phyloP scores from a whole-genome alignment of 2,797 vertebrate genomes.

The Odontamblyopus lacepedii region DNA sequence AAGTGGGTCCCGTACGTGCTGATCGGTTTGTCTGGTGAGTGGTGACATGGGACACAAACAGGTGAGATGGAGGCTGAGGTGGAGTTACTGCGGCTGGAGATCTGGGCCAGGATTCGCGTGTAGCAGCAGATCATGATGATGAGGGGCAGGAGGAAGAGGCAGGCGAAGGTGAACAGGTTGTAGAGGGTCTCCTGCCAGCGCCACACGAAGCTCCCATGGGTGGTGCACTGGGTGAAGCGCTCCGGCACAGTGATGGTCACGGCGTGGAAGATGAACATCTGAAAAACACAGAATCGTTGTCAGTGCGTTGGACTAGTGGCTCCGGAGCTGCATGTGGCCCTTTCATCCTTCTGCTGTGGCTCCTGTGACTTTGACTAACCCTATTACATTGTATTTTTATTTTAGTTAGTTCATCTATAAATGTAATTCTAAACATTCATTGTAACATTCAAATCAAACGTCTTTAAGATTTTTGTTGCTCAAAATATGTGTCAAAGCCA shows the following conservation, averaged over 20 bases:
- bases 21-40: no score
- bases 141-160: constrained; percentile 3
- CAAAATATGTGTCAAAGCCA: no score
- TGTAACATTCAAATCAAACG: no score
- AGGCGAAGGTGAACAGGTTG: constrained; percentile 2
- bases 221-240: constrained; percentile 17
- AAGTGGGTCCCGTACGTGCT: no score
- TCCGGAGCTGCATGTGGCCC: no score
- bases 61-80: not conserved
- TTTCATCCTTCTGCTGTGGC: no score
- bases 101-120: not conserved
- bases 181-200: not conserved
- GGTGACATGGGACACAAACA: not conserved
- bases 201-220: not conserved
- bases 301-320: no score
- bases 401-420: no score
- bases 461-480: no score
- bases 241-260: constrained; percentile 4
- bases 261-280: constrained; percentile 1
- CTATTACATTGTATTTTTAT: no score
- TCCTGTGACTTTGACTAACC: no score
- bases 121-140: constrained; percentile 9
- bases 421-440: no score
- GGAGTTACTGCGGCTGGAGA: constrained; percentile 4
- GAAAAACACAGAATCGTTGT: not conserved